Evolutionary conservation across 2,888 invertebrate genomes (phyloP), one percentile per base, ranked within the genome.

Genomic region (Eupithecia insigniata): DNA sequence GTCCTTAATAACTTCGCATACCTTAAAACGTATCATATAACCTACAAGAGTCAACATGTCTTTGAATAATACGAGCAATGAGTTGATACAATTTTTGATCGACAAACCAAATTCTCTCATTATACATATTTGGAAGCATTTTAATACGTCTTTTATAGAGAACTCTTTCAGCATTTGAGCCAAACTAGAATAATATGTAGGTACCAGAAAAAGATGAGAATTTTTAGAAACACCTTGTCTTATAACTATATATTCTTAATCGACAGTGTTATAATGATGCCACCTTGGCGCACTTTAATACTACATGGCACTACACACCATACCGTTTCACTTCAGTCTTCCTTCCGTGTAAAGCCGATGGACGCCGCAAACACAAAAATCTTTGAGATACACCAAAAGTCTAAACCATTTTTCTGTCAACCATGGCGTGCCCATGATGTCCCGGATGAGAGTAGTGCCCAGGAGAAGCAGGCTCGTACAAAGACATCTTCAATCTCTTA

Each of bases 401-500:
- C 92, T 84, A 93, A 74, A 93, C 93, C 85, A 94, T 81, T 81
- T 93, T 92, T 62, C 91, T 86, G 83, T 95, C 95, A 80, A 95
- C 93, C 73, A 95, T 91, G 73, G 95, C 95, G 74, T 93, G 93
- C 2, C 89, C 55, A 55, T 55, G 87, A 86, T 93, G 94, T 4
- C 91, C 95, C 58, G 95, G 95, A 78, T 95, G 95, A 1, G 91
- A 83, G 81, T 95, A 96, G 80, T 95, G 95, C 43, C 96, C 95
- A 1, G 96, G 95, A n/a, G 96, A 95, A 69, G 96, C 95, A 60
- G 95, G 96, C 85, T 98, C 98, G 86, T 97, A 98, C 61, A 98
- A 91, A 0, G 98, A 97, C 97, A 98, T 98, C 92, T 98, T 98
- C 85, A 99, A 95, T 74, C 99, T 96, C 94, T 99, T 99, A 91